phyloP scores from a whole-genome alignment of 2,888 invertebrate species.

The Phragmatobia fuliginosa region DNA sequence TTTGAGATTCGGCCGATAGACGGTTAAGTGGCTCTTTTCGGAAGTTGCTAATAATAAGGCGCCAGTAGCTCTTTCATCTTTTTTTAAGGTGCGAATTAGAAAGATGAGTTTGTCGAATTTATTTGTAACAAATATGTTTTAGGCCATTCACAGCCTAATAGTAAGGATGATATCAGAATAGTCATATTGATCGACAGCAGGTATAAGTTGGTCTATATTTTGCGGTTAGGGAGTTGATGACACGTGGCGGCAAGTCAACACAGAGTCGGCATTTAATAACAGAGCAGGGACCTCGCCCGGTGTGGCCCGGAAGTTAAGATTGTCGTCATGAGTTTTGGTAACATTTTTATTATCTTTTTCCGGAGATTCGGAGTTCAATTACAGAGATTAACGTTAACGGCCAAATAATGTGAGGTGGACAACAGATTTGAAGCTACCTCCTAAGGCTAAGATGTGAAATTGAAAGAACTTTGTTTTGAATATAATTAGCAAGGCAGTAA shows the following conservation, averaged over 20 bases:
- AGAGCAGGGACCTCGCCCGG: conserved; percentile 60
- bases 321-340: conserved; percentile 71
- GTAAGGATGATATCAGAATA: conserved; percentile 14
- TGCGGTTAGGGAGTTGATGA: conserved; percentile 66
- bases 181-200: conserved; percentile 33
- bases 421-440: conserved; percentile 21
- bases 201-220: conserved; percentile 51
- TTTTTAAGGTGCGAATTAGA: conserved; percentile 72
- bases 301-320: conserved; percentile 82
- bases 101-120: conserved; percentile 50
- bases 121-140: conserved; percentile 16
- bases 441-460: neutral
- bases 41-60: conserved; percentile 85
- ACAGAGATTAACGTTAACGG: conserved; percentile 56
- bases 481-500: neutral
- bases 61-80: conserved; percentile 78
- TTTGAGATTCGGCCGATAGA: conserved; percentile 74
- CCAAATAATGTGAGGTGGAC: conserved; percentile 45
- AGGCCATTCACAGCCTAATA: conserved; percentile 52
- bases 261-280: conserved; percentile 67
- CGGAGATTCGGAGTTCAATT: conserved; percentile 64
- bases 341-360: conserved; percentile 70
- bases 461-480: neutral
- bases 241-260: conserved; percentile 67
- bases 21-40: conserved; percentile 76